Evolutionary conservation across 2,888 invertebrate genomes (phyloP).

Genomic region (Pristionchus maxplancki): DNA sequence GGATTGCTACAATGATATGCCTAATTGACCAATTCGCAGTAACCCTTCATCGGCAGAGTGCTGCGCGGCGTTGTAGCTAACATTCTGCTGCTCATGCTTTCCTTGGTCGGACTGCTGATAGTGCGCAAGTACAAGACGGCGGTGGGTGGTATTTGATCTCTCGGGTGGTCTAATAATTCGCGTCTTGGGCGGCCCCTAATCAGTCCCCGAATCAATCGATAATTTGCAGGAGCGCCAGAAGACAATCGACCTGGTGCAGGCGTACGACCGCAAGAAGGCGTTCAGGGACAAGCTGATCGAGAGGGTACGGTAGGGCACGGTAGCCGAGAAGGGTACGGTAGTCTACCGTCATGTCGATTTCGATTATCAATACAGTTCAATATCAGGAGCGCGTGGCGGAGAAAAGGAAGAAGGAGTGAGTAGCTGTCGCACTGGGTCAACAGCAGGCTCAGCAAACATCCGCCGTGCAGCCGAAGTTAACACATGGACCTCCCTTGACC

Average conservation of each 20-base stretch:
- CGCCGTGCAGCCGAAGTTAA: too few relatives aligned
- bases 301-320: neutral
- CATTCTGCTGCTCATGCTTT: neutral
- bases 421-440: too few relatives aligned
- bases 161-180: too few relatives aligned
- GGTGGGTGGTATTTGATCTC: neutral
- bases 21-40: neutral
- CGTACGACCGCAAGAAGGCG: neutral
- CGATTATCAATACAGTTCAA: too few relatives aligned
- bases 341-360: too few relatives aligned
- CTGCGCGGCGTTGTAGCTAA: neutral
- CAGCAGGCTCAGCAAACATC: too few relatives aligned
- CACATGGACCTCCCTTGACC: too few relatives aligned
- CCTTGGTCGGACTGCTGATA: neutral
- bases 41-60: neutral
- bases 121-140: constrained; percentile 13
- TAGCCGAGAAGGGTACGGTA: too few relatives aligned
- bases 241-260: neutral
- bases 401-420: too few relatives aligned
- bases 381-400: too few relatives aligned
- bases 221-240: constrained; percentile 3
- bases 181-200: too few relatives aligned
- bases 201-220: too few relatives aligned
- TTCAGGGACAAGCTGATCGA: neutral
- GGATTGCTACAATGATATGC: neutral